These are phyloP conservation scores for Petrocephalus microphthalmus DNA, from an alignment of 2,113 vertebrate genomes.

Conservation along the genomic window DNA sequence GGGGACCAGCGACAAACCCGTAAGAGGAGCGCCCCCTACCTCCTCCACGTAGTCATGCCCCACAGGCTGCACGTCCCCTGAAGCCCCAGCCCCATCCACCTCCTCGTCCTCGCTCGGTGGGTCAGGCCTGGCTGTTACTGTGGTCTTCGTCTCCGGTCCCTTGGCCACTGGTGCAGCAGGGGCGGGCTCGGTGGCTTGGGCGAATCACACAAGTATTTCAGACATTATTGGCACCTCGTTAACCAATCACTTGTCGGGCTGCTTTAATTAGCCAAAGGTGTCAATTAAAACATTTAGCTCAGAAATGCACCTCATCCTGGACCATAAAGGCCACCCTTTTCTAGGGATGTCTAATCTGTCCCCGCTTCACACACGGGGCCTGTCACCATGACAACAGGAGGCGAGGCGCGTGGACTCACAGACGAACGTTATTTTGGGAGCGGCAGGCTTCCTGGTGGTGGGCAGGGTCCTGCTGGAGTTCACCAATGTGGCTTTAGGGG, in stretches of 20 bases:
- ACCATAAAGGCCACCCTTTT: background rate
- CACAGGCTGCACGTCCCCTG: constrained; percentile 57
- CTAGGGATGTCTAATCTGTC: background rate
- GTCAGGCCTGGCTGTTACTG: constrained; percentile 34
- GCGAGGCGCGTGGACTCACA: constrained; percentile 46
- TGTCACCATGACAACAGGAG: background rate
- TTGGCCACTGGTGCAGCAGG: constrained; percentile 36
- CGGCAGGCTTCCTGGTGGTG: constrained; percentile 41
- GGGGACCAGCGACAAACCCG: background rate
- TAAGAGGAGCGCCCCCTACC: constrained; percentile 37
- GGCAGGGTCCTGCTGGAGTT: constrained; percentile 26
- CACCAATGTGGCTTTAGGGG: constrained; percentile 28
- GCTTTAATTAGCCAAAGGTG: background rate
- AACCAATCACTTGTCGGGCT: background rate
- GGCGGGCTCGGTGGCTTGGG: constrained; percentile 47
- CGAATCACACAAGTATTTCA: background rate
- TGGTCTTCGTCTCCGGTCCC: constrained; percentile 36
- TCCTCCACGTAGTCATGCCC: constrained; percentile 66
- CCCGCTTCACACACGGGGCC: background rate
- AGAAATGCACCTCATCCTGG: background rate
- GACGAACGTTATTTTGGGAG: constrained; percentile 44
- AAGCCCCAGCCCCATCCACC: constrained; percentile 37
- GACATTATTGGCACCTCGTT: background rate
- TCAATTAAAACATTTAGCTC: background rate
- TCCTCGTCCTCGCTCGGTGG: constrained; percentile 46